A percentile compares a stretch with the other conserved stretches of the same genome.
Conservation (phyloP, 53 echinoderm and acorn worm species). For the Echinometra lucunter region DNA sequence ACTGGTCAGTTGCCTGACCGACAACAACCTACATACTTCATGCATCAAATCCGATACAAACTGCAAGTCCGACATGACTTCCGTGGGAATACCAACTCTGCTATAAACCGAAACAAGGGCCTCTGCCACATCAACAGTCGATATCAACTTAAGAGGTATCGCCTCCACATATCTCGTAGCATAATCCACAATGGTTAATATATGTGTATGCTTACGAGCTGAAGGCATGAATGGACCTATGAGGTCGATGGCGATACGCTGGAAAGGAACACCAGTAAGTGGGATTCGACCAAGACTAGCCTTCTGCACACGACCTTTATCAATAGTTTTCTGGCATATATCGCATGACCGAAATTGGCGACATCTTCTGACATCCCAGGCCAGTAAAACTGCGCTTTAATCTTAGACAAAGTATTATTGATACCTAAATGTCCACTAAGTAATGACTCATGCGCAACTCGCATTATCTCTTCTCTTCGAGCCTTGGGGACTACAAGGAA, state of each 20-base stretch:
- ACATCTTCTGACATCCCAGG: too few species aligned
- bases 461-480: too few species aligned
- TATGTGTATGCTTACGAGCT: too few species aligned
- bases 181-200: too few species aligned
- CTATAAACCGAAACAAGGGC: constrained; percentile 69
- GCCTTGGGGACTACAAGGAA: constrained; percentile 51
- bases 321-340: constrained; percentile 41
- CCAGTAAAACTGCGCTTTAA: too few species aligned
- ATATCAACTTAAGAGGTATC: constrained; percentile 71
- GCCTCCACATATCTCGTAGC: too few species aligned
- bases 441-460: constrained; percentile 23
- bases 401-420: constrained; percentile 58
- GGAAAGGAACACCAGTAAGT: too few species aligned
- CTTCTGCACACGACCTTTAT: constrained; percentile 71
- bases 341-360: constrained; percentile 64
- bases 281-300: too few species aligned
- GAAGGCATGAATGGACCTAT: constrained; percentile 72
- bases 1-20: constrained; percentile 73
- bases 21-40: constrained; percentile 73
- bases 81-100: constrained; percentile 68
- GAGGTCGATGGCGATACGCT: constrained; percentile 69
- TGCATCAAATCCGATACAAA: constrained; percentile 73
- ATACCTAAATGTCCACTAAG: constrained; percentile 64
- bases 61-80: constrained; percentile 71
- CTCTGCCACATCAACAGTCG: constrained; percentile 69